Conservation (phyloP, 2,888 invertebrate species). For the Lepidonotus clava region DNA sequence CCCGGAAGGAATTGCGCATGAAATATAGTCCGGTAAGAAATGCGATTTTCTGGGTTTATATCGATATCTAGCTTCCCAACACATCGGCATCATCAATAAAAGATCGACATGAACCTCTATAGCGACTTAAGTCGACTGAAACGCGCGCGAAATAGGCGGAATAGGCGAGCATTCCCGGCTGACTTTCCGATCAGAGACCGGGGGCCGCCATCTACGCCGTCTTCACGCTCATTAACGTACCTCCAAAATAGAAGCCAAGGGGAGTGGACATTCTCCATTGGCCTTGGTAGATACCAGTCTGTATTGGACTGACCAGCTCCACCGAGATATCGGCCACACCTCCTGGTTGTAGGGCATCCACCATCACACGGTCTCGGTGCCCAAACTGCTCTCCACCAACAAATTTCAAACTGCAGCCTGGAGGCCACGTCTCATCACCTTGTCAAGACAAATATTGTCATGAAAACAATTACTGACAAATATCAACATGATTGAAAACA, state of each 20-base stretch:
- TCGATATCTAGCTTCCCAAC: no score
- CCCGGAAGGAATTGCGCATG: no score
- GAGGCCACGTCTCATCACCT: conserved; percentile 90
- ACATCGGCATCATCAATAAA: no score
- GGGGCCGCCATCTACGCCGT: no score
- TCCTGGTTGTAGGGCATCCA: conserved; percentile 88
- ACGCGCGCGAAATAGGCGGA: no score
- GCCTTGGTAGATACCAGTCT: conserved; percentile 89
- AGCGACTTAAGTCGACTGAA: no score
- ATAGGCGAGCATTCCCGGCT: no score
- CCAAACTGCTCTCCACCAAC: conserved; percentile 87
- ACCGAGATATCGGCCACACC: conserved; percentile 89
- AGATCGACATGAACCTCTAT: no score
- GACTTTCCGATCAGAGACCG: no score
- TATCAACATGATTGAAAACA: neutral
- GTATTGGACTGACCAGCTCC: conserved; percentile 89
- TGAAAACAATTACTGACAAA: neutral
- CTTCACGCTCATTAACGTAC: conserved; percentile 84
- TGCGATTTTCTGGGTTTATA: no score
- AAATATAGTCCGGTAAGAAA: no score
- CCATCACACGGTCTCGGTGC: conserved; percentile 83
- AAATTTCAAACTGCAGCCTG: conserved; percentile 87
- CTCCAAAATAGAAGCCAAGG: conserved; percentile 94
- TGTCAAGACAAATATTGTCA: neutral
- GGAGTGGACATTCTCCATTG: conserved; percentile 94